Evolutionary conservation across 2,888 invertebrate species (phyloP).

Genomic region (Dioctria rufipes): DNA sequence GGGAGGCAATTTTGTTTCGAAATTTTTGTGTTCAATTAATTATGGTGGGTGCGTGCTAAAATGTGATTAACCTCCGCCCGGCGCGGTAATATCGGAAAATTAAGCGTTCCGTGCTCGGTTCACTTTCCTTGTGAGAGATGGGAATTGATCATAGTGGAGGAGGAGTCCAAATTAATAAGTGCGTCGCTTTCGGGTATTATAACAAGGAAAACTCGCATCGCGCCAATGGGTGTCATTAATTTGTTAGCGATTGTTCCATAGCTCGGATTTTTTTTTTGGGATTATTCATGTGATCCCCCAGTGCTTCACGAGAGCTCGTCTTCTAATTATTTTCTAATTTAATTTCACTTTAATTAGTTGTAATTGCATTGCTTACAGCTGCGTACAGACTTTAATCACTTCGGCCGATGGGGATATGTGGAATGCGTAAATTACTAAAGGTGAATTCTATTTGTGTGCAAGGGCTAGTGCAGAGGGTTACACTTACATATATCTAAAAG

Average conservation of each 20-base stretch:
- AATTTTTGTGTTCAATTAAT: slow-evolving; percentile 42
- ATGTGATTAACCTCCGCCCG: slow-evolving; percentile 51
- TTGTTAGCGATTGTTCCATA: slow-evolving; percentile 1
- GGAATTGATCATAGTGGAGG: slow-evolving; percentile 5
- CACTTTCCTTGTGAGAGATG: slow-evolving; percentile 1
- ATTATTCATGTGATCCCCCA: too few relatives aligned
- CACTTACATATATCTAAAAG: too few relatives aligned
- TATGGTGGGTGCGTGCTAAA: slow-evolving; percentile 51
- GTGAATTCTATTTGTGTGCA: too few relatives aligned
- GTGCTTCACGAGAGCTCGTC: too few relatives aligned
- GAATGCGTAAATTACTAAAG: too few relatives aligned
- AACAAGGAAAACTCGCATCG: neutral
- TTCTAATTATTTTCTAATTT: too few relatives aligned
- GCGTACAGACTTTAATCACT: too few relatives aligned
- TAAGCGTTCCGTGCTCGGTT: slow-evolving; percentile 37
- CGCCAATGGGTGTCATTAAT: slow-evolving; percentile 13
- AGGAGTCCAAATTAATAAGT: slow-evolving; percentile 11
- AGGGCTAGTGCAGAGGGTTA: too few relatives aligned
- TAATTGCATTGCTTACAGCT: too few relatives aligned
- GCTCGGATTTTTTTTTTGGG: too few relatives aligned
- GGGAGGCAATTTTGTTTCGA: slow-evolving; percentile 30
- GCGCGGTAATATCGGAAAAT: slow-evolving; percentile 35
- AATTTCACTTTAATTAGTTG: too few relatives aligned
- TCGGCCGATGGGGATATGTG: too few relatives aligned
- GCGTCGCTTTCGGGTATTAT: slow-evolving; percentile 1